Evolutionary conservation across 2,113 vertebrate species (phyloP), one percentile per base, ranked within the genome.

Genomic region (Rhea pennata): DNA sequence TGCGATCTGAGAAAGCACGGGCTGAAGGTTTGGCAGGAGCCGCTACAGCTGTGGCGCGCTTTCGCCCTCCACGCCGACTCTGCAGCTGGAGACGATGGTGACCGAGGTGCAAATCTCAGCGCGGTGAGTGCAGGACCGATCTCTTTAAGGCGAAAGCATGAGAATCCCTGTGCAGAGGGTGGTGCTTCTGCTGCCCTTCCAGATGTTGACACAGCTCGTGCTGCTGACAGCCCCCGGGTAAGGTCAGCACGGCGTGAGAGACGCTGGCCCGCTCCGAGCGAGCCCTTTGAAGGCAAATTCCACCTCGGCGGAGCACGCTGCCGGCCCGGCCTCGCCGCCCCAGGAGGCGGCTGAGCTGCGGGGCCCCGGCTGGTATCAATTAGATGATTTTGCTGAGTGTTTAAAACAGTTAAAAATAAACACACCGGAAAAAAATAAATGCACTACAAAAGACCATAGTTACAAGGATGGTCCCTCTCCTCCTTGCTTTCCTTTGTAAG

Each of bases 231-330:
- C 0, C 2, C 1, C 0, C 2, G 59, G 56, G 21, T 21, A 50
- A 33, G 67, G 67, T 70, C 67, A 70, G 67, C n/a, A 33, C 46
- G 31, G 48, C 48, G 19, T n/a, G 67, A 70, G 67, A 84, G 67
- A 12, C 3, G 26, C 33, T 6, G 5, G 21, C 44, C 50, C 5
- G 2, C 0, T 1, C 21, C 0, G 7, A 53, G 56, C 0, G 0
- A 88, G 31, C 53, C 76, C 67, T 54, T 51, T 5, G 44, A 17
- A 1, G 0, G 0, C 42, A 9, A 50, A 65, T 39, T 44, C 53
- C 15, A 14, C 80, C 23, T 40, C 39, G 50, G 58, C 53, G 3
- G 3, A 10, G 2, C 17, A 8, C 0, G 0, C 54, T 78, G 40
- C 56, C 84, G 26, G 44, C 87, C 36, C 4, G 13, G 80, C 80